phyloP scores from a whole-genome alignment of 1,140 invertebrate genomes.

The Glossosoma conforme region DNA sequence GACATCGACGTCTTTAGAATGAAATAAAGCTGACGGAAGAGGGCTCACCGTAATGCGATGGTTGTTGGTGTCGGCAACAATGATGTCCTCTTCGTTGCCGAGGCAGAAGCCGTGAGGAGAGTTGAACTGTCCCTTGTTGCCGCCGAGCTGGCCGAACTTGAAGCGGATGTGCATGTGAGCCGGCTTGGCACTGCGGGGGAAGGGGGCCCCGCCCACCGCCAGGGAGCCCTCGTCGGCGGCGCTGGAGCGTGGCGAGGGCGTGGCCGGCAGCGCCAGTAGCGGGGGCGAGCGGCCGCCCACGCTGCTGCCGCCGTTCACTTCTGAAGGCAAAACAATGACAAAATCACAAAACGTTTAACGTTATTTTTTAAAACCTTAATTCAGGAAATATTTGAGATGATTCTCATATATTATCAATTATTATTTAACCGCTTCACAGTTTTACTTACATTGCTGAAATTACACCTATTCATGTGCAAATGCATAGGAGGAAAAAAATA shows the following conservation, averaged over 20 bases:
- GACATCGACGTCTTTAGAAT: background rate
- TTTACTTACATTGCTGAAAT: too few relatives aligned
- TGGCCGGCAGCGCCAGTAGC: constrained; percentile 33
- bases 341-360: background rate
- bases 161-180: constrained; percentile 82
- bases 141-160: constrained; percentile 91
- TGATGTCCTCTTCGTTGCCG: constrained; percentile 89
- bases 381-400: background rate
- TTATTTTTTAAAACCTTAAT: too few relatives aligned
- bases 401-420: background rate
- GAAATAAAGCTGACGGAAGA: background rate
- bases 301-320: constrained; percentile 7
- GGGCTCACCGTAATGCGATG: constrained; percentile 81
- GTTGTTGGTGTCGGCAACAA: constrained; percentile 95
- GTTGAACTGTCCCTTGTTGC: constrained; percentile 89
- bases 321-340: constrained; percentile 4
- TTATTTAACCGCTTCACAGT: too few relatives aligned
- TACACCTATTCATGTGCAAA: too few relatives aligned
- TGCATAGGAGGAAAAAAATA: too few relatives aligned
- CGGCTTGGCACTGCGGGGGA: constrained; percentile 62
- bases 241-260: constrained; percentile 35
- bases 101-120: constrained; percentile 96
- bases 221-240: constrained; percentile 46
- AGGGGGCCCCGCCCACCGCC: constrained; percentile 41
- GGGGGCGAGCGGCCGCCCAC: constrained; percentile 7